These are phyloP conservation scores for Trichogramma dendrolimi DNA, from an alignment of 2,888 invertebrate genomes.

Conservation along the genomic window DNA sequence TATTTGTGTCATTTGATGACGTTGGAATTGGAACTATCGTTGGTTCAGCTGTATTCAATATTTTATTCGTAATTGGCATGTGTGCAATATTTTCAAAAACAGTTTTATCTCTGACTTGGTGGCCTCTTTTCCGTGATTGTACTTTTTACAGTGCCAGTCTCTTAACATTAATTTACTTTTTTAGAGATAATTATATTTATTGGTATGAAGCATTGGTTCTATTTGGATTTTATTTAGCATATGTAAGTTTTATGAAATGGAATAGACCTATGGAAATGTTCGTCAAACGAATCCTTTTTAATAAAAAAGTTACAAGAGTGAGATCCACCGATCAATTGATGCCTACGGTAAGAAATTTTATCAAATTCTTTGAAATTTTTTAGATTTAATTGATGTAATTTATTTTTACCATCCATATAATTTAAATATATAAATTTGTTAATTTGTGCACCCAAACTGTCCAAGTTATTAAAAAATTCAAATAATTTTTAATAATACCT, in stretches of 20 bases:
- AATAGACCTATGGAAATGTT: constrained; percentile 82
- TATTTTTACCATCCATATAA: no score
- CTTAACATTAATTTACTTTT: constrained; percentile 88
- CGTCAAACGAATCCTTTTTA: constrained; percentile 86
- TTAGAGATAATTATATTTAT: constrained; percentile 84
- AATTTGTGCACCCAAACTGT: no score
- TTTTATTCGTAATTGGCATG: constrained; percentile 97
- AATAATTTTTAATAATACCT: no score
- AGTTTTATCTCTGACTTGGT: constrained; percentile 91
- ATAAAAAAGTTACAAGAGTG: constrained; percentile 90
- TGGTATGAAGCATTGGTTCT: constrained; percentile 92
- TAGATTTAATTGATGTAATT: no score
- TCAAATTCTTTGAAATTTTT: no score
- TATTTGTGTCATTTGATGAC: constrained; percentile 96
- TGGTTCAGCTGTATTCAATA: constrained; percentile 97
- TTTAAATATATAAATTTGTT: no score
- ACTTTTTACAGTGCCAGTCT: constrained; percentile 92
- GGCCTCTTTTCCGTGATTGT: constrained; percentile 97
- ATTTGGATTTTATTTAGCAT: constrained; percentile 81
- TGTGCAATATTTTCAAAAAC: constrained; percentile 93
- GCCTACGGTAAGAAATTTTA: constrained; percentile 77
- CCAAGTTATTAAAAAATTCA: no score
- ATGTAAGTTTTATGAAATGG: constrained; percentile 96
- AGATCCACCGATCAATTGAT: constrained; percentile 93
- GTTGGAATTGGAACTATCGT: constrained; percentile 98